A percentile compares a stretch with the other conserved stretches of the same genome.
Evolutionary conservation across 2,113 vertebrate species (phyloP).

Genomic region (Oreochromis niloticus): DNA sequence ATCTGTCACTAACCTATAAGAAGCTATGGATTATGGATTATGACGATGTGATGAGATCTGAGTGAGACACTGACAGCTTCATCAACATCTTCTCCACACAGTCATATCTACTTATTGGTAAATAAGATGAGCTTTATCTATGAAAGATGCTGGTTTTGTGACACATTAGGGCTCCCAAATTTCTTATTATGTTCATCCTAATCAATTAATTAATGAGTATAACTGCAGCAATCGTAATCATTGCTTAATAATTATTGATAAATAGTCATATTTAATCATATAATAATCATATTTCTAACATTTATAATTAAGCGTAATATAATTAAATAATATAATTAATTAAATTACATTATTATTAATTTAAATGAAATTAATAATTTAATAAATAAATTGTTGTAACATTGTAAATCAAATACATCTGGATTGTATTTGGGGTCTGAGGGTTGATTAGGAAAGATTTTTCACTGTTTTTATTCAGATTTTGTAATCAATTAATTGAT

Average conservation of each 20-base stretch:
- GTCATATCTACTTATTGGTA: background rate
- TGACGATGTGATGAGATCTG: background rate
- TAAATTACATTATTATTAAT: background rate
- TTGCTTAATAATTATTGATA: background rate
- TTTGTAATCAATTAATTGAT: background rate
- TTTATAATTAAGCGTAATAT: background rate
- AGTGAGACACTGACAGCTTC: background rate
- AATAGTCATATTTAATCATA: background rate
- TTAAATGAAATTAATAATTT: background rate
- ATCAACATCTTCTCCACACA: background rate
- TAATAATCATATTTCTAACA: background rate
- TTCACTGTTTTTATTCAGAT: background rate
- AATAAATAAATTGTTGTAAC: background rate
- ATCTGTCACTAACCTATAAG: background rate
- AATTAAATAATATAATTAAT: background rate
- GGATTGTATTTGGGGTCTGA: background rate
- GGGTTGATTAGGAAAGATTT: background rate
- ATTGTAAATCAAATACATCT: background rate
- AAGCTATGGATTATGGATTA: background rate
- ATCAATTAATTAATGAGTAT: background rate
- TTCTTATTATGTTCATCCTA: background rate
- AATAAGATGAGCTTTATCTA: background rate
- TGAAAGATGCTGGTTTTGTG: background rate
- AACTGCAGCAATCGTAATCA: background rate
- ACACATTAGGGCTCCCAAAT: background rate